These are phyloP conservation scores for Apogon hyalosoma DNA, from an alignment of 2,797 vertebrate genomes.

Conservation along the genomic window DNA sequence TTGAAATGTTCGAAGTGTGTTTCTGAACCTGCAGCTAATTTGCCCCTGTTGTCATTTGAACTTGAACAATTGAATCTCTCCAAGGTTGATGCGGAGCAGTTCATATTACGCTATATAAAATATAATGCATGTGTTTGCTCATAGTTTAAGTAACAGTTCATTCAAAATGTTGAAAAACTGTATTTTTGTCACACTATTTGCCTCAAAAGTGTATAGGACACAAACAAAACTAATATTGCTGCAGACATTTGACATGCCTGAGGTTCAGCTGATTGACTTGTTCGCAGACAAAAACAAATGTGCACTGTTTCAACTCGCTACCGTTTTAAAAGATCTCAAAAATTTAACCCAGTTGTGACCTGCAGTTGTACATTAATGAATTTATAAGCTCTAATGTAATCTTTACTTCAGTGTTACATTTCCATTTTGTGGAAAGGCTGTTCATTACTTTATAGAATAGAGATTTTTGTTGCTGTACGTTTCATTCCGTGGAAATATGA, in stretches of 20 bases:
- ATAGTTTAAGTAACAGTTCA: background rate
- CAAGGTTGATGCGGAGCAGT: constrained; percentile 6
- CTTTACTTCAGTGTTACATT: constrained; percentile 40
- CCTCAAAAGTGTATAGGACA: background rate
- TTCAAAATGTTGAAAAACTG: constrained; percentile 3
- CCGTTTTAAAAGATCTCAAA: too few relatives aligned
- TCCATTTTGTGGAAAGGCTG: constrained; percentile 44
- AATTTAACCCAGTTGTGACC: too few relatives aligned
- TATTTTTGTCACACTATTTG: constrained; percentile 11
- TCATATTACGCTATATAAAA: background rate
- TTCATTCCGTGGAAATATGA: constrained; percentile 17
- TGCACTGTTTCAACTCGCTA: background rate
- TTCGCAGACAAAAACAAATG: constrained; percentile 8
- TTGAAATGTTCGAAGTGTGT: constrained; percentile 9
- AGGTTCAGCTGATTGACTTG: constrained; percentile 4
- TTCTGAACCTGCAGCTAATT: constrained; percentile 9
- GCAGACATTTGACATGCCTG: constrained; percentile 14
- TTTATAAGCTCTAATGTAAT: constrained; percentile 20
- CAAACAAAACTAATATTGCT: constrained; percentile 3
- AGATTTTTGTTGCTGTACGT: constrained; percentile 32
- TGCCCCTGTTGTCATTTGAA: constrained; percentile 2
- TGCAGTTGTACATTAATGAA: constrained; percentile 21
- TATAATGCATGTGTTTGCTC: constrained; percentile 30
- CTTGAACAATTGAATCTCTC: background rate
- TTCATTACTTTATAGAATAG: constrained; percentile 32